Evolutionary conservation across 2,888 invertebrate genomes (phyloP).

Genomic region (Osmoderma eremita): DNA sequence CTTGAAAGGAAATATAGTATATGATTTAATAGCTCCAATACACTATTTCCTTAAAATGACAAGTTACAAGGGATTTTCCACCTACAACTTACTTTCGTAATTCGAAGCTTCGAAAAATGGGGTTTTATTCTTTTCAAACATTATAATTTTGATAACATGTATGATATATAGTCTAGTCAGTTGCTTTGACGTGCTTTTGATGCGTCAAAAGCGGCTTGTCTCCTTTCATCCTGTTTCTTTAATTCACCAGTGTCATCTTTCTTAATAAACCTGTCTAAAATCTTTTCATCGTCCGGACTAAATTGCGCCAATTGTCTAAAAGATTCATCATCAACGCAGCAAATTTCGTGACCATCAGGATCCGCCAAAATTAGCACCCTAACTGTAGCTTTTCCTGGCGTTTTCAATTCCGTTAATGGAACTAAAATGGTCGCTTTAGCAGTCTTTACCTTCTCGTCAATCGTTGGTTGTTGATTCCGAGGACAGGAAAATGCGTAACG

Average conservation of each 20-base stretch:
- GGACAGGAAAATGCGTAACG: constrained; percentile 95
- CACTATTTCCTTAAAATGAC: no score
- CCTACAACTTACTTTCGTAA: no score
- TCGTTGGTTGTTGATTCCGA: constrained; percentile 75
- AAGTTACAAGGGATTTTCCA: no score
- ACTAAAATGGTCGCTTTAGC: constrained; percentile 82
- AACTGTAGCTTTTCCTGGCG: constrained; percentile 97
- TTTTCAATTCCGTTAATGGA: constrained; percentile 90
- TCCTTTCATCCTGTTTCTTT: constrained; percentile 12
- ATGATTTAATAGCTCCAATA: no score
- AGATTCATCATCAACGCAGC: constrained; percentile 97
- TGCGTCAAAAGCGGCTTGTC: not conserved
- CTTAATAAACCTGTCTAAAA: constrained; percentile 80
- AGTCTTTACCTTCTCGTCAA: constrained; percentile 78
- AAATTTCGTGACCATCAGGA: constrained; percentile 98
- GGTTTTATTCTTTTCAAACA: no score
- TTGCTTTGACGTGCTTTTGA: not conserved
- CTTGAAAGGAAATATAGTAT: no score
- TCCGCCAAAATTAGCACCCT: constrained; percentile 95
- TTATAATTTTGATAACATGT: no score
- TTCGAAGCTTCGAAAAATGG: no score
- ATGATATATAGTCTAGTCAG: no score
- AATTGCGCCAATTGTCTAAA: constrained; percentile 87
- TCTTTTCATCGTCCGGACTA: constrained; percentile 82
- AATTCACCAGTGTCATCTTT: constrained; percentile 65